phyloP scores from a whole-genome alignment of 2,113 vertebrate genomes.

The Leptobrachium leishanense region DNA sequence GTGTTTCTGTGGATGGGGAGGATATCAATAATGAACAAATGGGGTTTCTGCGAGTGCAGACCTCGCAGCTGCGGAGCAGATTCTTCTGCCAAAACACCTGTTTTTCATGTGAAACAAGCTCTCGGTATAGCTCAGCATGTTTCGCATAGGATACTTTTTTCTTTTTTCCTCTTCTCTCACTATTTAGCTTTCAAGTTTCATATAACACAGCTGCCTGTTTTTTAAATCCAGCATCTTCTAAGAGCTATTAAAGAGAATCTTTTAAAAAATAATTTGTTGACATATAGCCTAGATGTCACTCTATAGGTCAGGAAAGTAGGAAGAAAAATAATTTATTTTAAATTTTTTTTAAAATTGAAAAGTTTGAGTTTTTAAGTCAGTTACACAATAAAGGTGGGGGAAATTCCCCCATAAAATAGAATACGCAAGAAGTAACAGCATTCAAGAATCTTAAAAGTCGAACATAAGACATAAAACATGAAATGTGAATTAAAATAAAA shows the following conservation, averaged over 20 bases:
- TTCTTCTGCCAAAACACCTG: conserved; percentile 45
- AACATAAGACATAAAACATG: too few relatives aligned
- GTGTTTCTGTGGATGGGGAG: neutral
- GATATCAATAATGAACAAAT: neutral
- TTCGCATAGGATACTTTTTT: conserved; percentile 41
- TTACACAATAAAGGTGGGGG: too few relatives aligned
- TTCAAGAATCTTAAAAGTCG: too few relatives aligned
- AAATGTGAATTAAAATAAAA: too few relatives aligned
- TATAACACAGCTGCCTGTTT: conserved; percentile 40
- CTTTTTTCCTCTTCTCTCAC: conserved; percentile 37
- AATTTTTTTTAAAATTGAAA: too few relatives aligned
- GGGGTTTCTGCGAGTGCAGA: neutral
- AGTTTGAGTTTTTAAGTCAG: too few relatives aligned
- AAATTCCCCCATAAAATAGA: too few relatives aligned
- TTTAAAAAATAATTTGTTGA: neutral
- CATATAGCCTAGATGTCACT: neutral
- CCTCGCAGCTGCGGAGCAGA: conserved; percentile 38
- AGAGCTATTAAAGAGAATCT: neutral
- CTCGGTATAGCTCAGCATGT: conserved; percentile 46
- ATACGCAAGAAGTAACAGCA: too few relatives aligned
- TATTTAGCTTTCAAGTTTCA: conserved; percentile 41
- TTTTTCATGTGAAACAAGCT: conserved; percentile 51
- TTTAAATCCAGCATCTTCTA: conserved; percentile 29
- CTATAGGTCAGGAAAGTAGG: too few relatives aligned
- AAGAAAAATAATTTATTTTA: too few relatives aligned